Evolutionary conservation across 2,888 invertebrate species (phyloP).

Genomic region (Lepidochitona cinerea): DNA sequence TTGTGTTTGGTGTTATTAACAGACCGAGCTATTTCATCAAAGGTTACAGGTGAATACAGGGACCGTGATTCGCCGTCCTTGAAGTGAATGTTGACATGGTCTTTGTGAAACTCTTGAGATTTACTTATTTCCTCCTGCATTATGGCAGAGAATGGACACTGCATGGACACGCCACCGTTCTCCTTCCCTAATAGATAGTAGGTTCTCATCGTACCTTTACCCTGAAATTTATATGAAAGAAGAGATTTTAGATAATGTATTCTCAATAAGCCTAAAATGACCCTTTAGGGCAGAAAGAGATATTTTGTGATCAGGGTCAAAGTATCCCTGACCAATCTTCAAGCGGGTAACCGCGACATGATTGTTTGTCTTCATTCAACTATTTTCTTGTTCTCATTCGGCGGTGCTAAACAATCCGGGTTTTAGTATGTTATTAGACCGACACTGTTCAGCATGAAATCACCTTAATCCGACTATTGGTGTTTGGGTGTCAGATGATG

Average conservation of each 20-base stretch:
- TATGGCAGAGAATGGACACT: slow-evolving; percentile 45
- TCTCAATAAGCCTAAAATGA: not conserved
- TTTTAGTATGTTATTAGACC: too few species aligned
- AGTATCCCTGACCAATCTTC: too few species aligned
- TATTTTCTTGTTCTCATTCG: too few species aligned
- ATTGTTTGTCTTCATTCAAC: too few species aligned
- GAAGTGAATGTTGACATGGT: not conserved
- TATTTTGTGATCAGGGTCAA: too few species aligned
- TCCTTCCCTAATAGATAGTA: slow-evolving; percentile 48
- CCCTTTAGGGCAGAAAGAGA: too few species aligned
- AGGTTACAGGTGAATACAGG: slow-evolving; percentile 55
- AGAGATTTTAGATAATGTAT: not conserved
- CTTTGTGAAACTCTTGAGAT: slow-evolving; percentile 8
- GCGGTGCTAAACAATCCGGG: too few species aligned
- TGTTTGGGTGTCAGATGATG: too few species aligned
- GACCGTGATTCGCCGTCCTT: slow-evolving; percentile 28
- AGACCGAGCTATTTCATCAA: slow-evolving; percentile 38
- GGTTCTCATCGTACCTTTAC: slow-evolving; percentile 59
- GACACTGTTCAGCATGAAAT: too few species aligned
- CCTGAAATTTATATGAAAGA: too few species aligned
- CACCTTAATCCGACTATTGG: too few species aligned
- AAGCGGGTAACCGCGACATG: too few species aligned
- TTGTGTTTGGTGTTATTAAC: not conserved
- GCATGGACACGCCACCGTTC: not conserved
- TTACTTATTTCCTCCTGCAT: slow-evolving; percentile 42